Base-by-base conservation (phyloP, 2,797 vertebrate genomes). In the Cryptoblepharus egeriae region DNA sequence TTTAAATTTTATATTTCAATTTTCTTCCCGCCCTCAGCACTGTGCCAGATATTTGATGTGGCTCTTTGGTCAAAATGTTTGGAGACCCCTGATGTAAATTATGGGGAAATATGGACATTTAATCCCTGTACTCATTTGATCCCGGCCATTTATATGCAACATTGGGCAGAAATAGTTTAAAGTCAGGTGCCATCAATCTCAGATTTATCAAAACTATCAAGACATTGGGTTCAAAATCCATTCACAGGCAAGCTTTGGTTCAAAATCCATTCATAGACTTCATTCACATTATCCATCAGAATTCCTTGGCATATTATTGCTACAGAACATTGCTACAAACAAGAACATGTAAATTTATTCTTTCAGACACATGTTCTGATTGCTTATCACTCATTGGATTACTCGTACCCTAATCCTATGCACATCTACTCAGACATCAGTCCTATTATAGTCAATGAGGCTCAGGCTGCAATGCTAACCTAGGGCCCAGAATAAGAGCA, bases 221-320 rank as follows among this genome's bases (percentile, higher is more conserved):
- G 57, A 12, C 30, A 16, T 52, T 80, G 72, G 32, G 35, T 49
- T 79, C 52, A 69, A 42, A 69, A 67, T 11, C 58, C 42, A 35
- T 60, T 64, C 63, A 52, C n/a, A 79, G 57, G 20, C 30, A 16
- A 72, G 30, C 37, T 52, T 80, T 80, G 32, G 35, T 49, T 79
- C 52, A 69, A 42, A 69, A 67, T 11, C 58, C 42, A 35, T 60
- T 64, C 63, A 52, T 52, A 35, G 30, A 64, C 39, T 61, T 22
- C 39, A 45, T n/a, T 79, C 11, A 30, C 60, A 20, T 70, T 45
- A 71, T 20, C 83, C 89, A 49, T 49, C 45, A 89, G 64, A 89
- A 45, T 61, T 28, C 60, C 83, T 71, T 90, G 93, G 87, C 91
- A 86, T 92, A 88, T 92, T 92, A 86, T 92, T 92, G 92, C 79